phyloP scores from a whole-genome alignment of 2,888 invertebrate genomes.

The Pseudanteris insignis region DNA sequence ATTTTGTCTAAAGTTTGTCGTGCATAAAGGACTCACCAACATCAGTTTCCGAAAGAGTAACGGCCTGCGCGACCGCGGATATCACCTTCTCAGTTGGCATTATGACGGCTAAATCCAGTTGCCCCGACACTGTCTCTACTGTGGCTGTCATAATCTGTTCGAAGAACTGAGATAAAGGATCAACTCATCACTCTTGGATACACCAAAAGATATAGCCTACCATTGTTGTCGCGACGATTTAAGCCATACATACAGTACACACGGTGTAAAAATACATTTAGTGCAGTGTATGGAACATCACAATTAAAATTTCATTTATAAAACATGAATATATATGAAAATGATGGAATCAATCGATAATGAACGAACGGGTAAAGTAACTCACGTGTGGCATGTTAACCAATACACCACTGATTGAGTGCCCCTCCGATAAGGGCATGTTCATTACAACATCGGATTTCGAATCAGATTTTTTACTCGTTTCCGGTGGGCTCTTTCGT shows the following conservation, averaged over 20 bases:
- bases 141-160: slow-evolving; percentile 92
- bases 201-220: slow-evolving; percentile 57
- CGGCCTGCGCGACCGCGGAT: slow-evolving; percentile 84
- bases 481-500: slow-evolving; percentile 77
- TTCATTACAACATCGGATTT: slow-evolving; percentile 73
- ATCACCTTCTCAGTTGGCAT: slow-evolving; percentile 81
- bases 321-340: slow-evolving; percentile 12
- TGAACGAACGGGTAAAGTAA: slow-evolving; percentile 49
- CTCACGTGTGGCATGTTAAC: slow-evolving; percentile 93
- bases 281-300: slow-evolving; percentile 43
- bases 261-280: slow-evolving; percentile 46
- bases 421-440: slow-evolving; percentile 74
- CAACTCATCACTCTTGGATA: slow-evolving; percentile 56
- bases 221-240: slow-evolving; percentile 52
- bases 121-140: slow-evolving; percentile 92
- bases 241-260: slow-evolving; percentile 48
- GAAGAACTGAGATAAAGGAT: slow-evolving; percentile 66
- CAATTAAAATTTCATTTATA: slow-evolving; percentile 1
- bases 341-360: slow-evolving; percentile 1
- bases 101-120: slow-evolving; percentile 87
- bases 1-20: background rate
- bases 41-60: slow-evolving; percentile 89
- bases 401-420: slow-evolving; percentile 85
- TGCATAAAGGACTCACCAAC: slow-evolving; percentile 71
- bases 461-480: slow-evolving; percentile 73